Percentiles rank a stretch among this genome's conserved stretches.
These are phyloP conservation scores for Pachyramphus minor DNA, from an alignment of 2,113 vertebrate species.

Conservation along the genomic window DNA sequence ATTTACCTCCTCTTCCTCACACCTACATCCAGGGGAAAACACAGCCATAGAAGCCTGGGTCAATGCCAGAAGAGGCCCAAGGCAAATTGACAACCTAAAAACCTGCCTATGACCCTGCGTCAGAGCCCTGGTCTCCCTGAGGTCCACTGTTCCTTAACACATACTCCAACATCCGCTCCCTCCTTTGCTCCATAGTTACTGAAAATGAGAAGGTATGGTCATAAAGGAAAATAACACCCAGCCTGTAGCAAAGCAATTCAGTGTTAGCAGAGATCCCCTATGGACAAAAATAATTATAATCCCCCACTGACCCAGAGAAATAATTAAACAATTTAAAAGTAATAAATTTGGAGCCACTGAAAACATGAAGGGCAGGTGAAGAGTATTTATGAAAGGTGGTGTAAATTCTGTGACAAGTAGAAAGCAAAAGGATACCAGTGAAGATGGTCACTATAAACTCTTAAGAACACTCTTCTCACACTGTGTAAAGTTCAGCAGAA, in stretches of 20 bases:
- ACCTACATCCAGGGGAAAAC: background rate
- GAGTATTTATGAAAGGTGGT: background rate
- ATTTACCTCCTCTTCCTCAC: background rate
- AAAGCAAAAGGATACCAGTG: background rate
- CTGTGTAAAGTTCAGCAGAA: background rate
- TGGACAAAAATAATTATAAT: background rate
- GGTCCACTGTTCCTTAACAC: background rate
- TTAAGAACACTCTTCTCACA: background rate
- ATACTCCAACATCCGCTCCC: background rate
- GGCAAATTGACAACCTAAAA: background rate
- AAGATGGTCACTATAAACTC: background rate
- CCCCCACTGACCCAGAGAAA: background rate
- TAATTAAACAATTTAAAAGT: background rate
- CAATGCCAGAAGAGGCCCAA: background rate
- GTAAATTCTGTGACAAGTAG: background rate
- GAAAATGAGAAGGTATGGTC: accelerated
- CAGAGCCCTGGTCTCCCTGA: background rate
- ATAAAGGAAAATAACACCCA: background rate
- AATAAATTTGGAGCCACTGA: background rate
- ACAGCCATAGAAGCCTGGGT: background rate
- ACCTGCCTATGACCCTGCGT: no score
- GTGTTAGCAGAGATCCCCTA: background rate
- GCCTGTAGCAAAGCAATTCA: background rate
- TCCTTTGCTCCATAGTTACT: background rate
- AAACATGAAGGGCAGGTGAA: background rate